These are phyloP conservation scores for Sanderia malayensis DNA, from an alignment of 30 jellyfish, hydroid and myxozoan species.

Conservation along the genomic window DNA sequence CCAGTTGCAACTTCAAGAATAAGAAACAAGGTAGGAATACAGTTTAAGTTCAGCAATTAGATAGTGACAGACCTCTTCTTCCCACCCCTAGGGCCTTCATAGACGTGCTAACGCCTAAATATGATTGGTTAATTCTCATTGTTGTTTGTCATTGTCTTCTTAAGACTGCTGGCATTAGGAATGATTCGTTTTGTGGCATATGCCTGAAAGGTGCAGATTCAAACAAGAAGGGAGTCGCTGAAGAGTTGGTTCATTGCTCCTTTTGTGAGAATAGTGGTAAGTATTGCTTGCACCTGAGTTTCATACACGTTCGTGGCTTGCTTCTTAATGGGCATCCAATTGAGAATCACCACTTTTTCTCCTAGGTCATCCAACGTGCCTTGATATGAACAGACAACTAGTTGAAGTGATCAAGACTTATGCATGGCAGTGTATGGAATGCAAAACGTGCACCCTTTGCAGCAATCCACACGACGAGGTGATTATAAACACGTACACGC, in stretches of 20 bases:
- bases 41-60: too few species aligned
- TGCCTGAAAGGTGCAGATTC: conserved; percentile 88
- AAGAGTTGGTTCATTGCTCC: conserved; percentile 83
- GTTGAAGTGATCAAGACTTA: conserved; percentile 77
- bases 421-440: conserved; percentile 98
- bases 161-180: conserved; percentile 27
- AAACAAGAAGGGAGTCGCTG: conserved; percentile 86
- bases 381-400: conserved; percentile 88
- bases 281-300: too few species aligned
- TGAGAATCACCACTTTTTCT: too few species aligned
- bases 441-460: conserved; percentile 92
- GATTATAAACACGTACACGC: background rate
- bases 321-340: too few species aligned
- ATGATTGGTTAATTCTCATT: too few species aligned
- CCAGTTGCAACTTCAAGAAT: conserved; percentile 12
- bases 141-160: too few species aligned
- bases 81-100: too few species aligned
- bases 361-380: conserved; percentile 95
- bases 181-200: conserved; percentile 93
- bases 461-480: conserved; percentile 99
- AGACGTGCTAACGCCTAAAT: too few species aligned
- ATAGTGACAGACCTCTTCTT: too few species aligned
- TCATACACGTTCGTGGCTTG: too few species aligned
- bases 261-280: conserved; percentile 94
- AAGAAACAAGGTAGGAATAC: conserved; percentile 35